These are phyloP conservation scores for Meandrusa payeni DNA, from an alignment of 2,888 invertebrate genomes.

Conservation along the genomic window DNA sequence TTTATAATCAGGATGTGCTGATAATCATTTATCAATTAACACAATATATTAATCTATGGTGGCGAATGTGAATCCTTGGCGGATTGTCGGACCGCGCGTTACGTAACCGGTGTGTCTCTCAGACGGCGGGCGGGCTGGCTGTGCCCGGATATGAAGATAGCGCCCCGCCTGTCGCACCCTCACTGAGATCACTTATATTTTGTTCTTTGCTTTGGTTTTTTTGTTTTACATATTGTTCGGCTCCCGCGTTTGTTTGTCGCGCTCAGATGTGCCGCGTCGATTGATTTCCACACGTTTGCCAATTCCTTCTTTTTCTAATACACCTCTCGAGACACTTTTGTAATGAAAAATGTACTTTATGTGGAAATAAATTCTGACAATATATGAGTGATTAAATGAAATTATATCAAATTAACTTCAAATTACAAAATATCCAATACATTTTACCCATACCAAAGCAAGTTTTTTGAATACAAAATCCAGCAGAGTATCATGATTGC, in stretches of 20 bases:
- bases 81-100: conserved; percentile 22
- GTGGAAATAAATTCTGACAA: too few species aligned
- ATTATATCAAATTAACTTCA: too few species aligned
- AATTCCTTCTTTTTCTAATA: conserved; percentile 8
- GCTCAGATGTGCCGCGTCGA: conserved; percentile 24
- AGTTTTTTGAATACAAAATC: too few species aligned
- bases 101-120: conserved; percentile 10
- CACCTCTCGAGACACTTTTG: conserved; percentile 3
- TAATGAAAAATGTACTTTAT: conserved; percentile 5
- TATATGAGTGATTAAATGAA: too few species aligned
- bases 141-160: conserved; percentile 75
- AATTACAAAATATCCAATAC: too few species aligned
- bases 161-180: conserved; percentile 40
- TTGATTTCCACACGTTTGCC: conserved; percentile 20
- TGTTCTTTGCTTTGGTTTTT: conserved; percentile 46
- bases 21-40: too few species aligned
- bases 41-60: too few species aligned
- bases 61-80: conserved; percentile 3
- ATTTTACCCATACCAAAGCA: too few species aligned
- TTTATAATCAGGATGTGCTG: too few species aligned
- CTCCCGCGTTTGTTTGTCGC: conserved; percentile 43
- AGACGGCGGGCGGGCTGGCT: conserved; percentile 7
- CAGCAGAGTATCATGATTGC: too few species aligned
- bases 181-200: conserved; percentile 51
- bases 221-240: conserved; percentile 49